Evolutionary conservation across 2,113 vertebrate species (phyloP).

Genomic region (Pseudonaja textilis): DNA sequence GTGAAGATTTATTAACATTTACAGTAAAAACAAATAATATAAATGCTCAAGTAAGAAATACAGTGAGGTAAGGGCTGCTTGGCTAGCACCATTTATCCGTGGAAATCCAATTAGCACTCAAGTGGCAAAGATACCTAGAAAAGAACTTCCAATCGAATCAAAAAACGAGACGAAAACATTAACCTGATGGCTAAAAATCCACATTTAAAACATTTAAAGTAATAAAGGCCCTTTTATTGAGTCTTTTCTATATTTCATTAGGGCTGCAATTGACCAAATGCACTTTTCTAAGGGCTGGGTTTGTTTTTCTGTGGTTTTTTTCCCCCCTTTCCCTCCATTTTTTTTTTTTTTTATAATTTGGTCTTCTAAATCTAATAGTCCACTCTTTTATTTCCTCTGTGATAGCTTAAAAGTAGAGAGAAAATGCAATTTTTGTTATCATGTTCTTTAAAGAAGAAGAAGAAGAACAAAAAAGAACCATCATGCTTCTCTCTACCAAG

Average conservation of each 20-base stretch:
- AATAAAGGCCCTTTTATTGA: conserved; percentile 82
- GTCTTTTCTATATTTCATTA: conserved; percentile 83
- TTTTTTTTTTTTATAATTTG: neutral
- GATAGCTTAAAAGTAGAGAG: conserved; percentile 55
- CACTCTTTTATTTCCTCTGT: conserved; percentile 15
- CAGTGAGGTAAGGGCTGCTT: conserved; percentile 76
- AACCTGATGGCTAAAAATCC: conserved; percentile 83
- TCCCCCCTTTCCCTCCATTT: neutral
- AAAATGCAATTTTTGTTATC: conserved; percentile 57
- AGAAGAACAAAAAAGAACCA: conserved; percentile 44
- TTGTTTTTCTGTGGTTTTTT: conserved; percentile 49
- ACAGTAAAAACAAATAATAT: conserved; percentile 84
- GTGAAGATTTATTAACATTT: conserved; percentile 79
- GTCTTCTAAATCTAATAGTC: conserved; percentile 56
- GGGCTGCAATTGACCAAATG: conserved; percentile 74
- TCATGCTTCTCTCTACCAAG: conserved; percentile 45
- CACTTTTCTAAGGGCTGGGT: conserved; percentile 69
- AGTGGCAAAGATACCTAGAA: conserved; percentile 95
- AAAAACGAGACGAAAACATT: conserved; percentile 89
- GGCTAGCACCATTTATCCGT: conserved; percentile 88
- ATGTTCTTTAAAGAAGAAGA: conserved; percentile 26
- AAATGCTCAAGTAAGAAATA: conserved; percentile 71
- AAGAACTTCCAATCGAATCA: conserved; percentile 98
- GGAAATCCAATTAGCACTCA: conserved; percentile 94
- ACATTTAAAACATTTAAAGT: conserved; percentile 80